These are phyloP conservation scores for Cactoblastis cactorum DNA, from an alignment of 2,888 invertebrate genomes.

Conservation along the genomic window DNA sequence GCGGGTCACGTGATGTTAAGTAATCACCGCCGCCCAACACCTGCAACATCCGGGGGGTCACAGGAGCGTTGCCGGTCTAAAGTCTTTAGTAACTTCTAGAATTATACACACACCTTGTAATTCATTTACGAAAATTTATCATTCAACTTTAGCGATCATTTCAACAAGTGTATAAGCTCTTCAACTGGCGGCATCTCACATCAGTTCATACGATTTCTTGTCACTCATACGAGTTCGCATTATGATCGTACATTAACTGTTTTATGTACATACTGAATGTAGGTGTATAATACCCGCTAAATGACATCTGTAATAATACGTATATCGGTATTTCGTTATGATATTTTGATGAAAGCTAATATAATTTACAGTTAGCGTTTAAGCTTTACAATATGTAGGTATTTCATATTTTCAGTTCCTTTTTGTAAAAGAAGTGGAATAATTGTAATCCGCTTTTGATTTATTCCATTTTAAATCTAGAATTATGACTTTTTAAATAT, in stretches of 20 bases:
- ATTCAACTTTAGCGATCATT: neutral
- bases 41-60: too few relatives aligned
- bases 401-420: neutral
- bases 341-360: neutral
- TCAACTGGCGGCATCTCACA: conserved; percentile 34
- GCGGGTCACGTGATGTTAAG: too few relatives aligned
- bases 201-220: conserved; percentile 43
- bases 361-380: neutral
- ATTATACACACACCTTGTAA: neutral
- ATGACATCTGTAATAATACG: conserved; percentile 24
- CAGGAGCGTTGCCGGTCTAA: too few relatives aligned
- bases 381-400: neutral
- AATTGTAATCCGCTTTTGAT: too few relatives aligned
- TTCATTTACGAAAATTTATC: neutral
- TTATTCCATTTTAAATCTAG: too few relatives aligned
- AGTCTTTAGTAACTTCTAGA: too few relatives aligned
- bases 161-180: conserved; percentile 21
- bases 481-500: too few relatives aligned
- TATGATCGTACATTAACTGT: conserved; percentile 50
- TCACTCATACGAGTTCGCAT: conserved; percentile 33
- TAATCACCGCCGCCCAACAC: too few relatives aligned
- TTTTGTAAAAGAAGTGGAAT: too few relatives aligned
- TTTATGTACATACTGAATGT: conserved; percentile 34
- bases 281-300: conserved; percentile 37
- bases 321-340: conserved; percentile 11